phyloP scores from a whole-genome alignment of 2,888 invertebrate genomes.

The Leptarthrus brevirostris region DNA sequence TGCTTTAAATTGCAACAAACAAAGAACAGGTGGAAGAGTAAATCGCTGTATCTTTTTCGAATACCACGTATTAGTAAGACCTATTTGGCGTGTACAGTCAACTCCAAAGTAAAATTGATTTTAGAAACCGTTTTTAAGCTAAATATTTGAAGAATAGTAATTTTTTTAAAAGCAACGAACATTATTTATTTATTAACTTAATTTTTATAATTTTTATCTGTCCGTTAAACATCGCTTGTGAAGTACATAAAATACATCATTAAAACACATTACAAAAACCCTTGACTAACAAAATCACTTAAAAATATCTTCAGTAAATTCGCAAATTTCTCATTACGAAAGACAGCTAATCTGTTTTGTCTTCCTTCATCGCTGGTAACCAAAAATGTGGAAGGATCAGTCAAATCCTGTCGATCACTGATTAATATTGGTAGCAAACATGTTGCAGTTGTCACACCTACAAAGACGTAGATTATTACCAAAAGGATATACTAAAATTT shows the following conservation, averaged over 20 bases:
- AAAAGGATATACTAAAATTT: not conserved
- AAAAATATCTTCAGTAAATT: slow-evolving; percentile 57
- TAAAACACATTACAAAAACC: slow-evolving; percentile 54
- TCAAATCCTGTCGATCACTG: slow-evolving; percentile 58
- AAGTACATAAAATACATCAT: not conserved
- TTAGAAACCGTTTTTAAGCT: too few relatives aligned
- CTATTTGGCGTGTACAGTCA: too few relatives aligned
- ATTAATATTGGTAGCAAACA: slow-evolving; percentile 59
- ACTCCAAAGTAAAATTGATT: too few relatives aligned
- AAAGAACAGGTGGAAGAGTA: too few relatives aligned
- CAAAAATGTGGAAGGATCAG: slow-evolving; percentile 58
- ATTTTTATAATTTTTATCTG: too few relatives aligned
- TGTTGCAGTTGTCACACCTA: slow-evolving; percentile 58
- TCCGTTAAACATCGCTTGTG: too few relatives aligned
- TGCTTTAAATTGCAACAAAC: too few relatives aligned
- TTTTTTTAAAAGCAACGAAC: too few relatives aligned
- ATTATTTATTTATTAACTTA: too few relatives aligned
- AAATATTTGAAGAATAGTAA: too few relatives aligned
- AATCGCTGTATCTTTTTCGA: too few relatives aligned
- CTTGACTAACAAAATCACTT: slow-evolving; percentile 56
- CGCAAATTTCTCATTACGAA: slow-evolving; percentile 58
- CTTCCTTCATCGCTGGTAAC: slow-evolving; percentile 57
- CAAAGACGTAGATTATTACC: slow-evolving; percentile 31
- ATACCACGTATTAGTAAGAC: too few relatives aligned
- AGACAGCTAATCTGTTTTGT: slow-evolving; percentile 57